phyloP scores from a whole-genome alignment of 2,888 invertebrate species.

The Dendrolimus pini region DNA sequence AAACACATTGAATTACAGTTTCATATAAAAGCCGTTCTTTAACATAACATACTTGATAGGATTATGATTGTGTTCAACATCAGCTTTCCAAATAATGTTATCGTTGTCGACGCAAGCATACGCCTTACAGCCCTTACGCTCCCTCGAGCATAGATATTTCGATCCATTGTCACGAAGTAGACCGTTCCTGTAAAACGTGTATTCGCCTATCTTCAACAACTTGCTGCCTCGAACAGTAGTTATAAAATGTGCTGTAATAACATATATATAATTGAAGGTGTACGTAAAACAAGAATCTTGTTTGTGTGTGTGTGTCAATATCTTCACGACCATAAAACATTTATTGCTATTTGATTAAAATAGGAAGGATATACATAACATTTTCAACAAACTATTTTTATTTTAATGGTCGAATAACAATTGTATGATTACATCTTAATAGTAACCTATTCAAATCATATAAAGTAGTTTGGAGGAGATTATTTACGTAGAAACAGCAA shows the following conservation, averaged over 20 bases:
- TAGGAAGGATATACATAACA: too few relatives aligned
- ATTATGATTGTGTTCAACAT: conserved; percentile 4
- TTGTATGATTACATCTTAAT: too few relatives aligned
- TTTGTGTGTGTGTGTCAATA: too few relatives aligned
- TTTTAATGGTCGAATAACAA: too few relatives aligned
- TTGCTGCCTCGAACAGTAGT: conserved; percentile 19
- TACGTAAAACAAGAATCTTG: not conserved
- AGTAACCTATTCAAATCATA: too few relatives aligned
- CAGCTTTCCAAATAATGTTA: not conserved
- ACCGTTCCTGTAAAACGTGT: conserved; percentile 33
- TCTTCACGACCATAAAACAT: too few relatives aligned
- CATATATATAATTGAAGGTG: not conserved
- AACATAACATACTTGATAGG: conserved; percentile 5
- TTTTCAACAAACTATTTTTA: too few relatives aligned
- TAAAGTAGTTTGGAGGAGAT: too few relatives aligned
- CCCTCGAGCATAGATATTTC: conserved; percentile 5
- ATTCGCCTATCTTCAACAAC: conserved; percentile 30
- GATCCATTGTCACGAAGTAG: conserved; percentile 25
- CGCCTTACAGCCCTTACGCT: conserved; percentile 4
- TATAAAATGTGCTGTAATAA: conserved; percentile 22
- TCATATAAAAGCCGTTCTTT: conserved; percentile 5
- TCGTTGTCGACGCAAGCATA: not conserved
- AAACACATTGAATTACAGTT: not conserved
- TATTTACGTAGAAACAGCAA: too few relatives aligned
- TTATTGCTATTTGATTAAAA: too few relatives aligned